Base-by-base conservation (phyloP, 2,113 vertebrate species). In the Scortum barcoo region DNA sequence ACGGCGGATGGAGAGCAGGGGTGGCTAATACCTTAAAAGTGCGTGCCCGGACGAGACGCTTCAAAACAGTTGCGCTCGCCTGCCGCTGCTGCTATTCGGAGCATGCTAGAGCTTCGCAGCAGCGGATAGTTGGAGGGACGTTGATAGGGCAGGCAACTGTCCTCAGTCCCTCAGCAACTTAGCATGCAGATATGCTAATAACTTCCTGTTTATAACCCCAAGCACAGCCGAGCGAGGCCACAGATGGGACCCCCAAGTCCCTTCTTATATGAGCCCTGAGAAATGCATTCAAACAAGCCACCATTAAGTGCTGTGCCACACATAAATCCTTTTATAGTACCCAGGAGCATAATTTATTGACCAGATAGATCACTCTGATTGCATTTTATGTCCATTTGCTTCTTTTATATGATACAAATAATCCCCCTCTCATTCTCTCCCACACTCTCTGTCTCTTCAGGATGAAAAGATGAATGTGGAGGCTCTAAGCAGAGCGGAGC, bases 391-490 rank as follows among this genome's bases (percentile, higher is more conserved):
- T 36, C 20, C 1, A 40, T 67, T 66, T 80, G 24, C 11, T 70
- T 65, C 13, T 72, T 69, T 58, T 75, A 50, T 65, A 33, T 40
- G 9, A 66, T 57, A 42, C 62, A 60, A 62, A 30, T 14, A 9
- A 76, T 44, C 1, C 36, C 0, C 42, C 8, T 33, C 20, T 40
- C 1, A 26, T 30, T 62, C 9, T 20, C 9, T 66, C 1, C 58
- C 46, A 3, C 42, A 51, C 16, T 2, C 17, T 63, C 17, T 51
- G 9, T 74, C 19, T 56, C 57, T 33, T 58, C 13, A 97, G 97
- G 93, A 94, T 94, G 96, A 96, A 96, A 99, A 94, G 93, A 99
- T 99, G 98, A 97, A 99, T 95, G 96, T 99, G 94, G 98, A 99
- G 95, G 97, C 97, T 92, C 97, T 99, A 88, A 99, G 97, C 95